Base-by-base conservation (phyloP, 2,888 invertebrate species). In the Pandemis corylana region DNA sequence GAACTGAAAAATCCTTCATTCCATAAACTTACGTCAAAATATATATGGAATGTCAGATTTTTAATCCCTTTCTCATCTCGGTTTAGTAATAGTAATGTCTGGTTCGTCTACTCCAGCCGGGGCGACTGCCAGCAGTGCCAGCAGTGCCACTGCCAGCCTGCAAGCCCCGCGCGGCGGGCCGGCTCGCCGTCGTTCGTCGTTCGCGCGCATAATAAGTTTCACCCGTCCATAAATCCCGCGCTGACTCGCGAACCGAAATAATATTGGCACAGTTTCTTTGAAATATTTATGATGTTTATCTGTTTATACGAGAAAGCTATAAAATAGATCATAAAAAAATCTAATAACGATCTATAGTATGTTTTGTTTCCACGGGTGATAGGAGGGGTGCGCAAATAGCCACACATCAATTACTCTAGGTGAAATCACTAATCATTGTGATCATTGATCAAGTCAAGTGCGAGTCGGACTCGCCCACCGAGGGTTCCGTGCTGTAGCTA, bases 261-360 rank as follows among this genome's bases (percentile, higher is more conserved):
- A 87, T 87, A 86, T 88, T 86, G 85, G 84, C 85, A 78, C 79
- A 81, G 85, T 78, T 78, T 79, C 81, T 80, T 78, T 78, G 81
- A 84, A 81, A 82, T 86, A 83, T 89, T 88, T 88, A 87, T 80
- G 84, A 80, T 84, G 83, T 84, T 85, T 85, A 81, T 84, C 81
- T 84, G 84, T 84, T 86, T 85, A 82, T 77, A 69, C 69, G 36
- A 69, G 61, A 56, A 49, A 64, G 44, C 69, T 51, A 61, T 74
- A 73, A 66, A 69, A 72, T 28, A 61, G 69, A 69, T 9, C 64
- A 65, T 68, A 69, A 69, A 69, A 64, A 56, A 61, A 28, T 49
- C 28, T 53, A 61, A 46, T 59, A 63, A 9, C 49, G 42, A 65
- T 2, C 68, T 44, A 61, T 68, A 44, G 5, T 12, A 63, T 44